Conservation (phyloP, 2,888 invertebrate species). For the Meiosimyza platycephala region DNA sequence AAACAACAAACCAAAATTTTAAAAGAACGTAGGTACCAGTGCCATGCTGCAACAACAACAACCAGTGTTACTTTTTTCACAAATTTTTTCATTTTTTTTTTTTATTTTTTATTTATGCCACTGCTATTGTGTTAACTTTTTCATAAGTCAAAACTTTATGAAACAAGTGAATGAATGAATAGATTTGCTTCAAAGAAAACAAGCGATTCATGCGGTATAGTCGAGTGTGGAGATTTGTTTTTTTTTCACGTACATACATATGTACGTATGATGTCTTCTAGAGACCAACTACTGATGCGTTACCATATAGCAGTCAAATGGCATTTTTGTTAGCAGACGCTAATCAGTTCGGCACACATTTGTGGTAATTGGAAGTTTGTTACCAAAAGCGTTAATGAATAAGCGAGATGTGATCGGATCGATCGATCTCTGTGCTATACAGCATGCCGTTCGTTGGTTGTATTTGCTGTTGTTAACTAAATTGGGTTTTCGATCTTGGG, state of each 20-base stretch:
- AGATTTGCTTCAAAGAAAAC: conserved; percentile 12
- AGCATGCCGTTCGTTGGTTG: neutral
- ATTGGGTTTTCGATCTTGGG: too few relatives aligned
- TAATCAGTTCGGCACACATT: conserved; percentile 51
- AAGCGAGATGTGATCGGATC: conserved; percentile 3
- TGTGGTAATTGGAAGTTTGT: conserved; percentile 58
- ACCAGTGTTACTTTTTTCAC: neutral
- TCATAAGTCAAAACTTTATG: too few relatives aligned
- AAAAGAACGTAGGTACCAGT: neutral
- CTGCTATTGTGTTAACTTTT: neutral
- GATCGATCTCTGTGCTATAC: neutral
- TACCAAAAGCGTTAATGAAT: conserved; percentile 57
- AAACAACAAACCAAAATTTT: conserved; percentile 19
- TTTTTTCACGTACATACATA: neutral
- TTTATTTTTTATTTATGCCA: neutral
- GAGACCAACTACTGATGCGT: neutral
- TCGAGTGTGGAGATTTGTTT: neutral
- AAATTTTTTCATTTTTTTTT: too few relatives aligned
- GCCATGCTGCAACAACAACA: neutral
- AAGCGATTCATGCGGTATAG: neutral
- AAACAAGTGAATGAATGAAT: conserved; percentile 1
- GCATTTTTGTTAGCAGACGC: conserved; percentile 42
- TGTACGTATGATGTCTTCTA: too few relatives aligned
- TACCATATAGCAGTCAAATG: conserved; percentile 10
- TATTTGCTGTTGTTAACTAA: too few relatives aligned